phyloP scores from a whole-genome alignment of 2,888 invertebrate species.

The Phymatocera aterrima region DNA sequence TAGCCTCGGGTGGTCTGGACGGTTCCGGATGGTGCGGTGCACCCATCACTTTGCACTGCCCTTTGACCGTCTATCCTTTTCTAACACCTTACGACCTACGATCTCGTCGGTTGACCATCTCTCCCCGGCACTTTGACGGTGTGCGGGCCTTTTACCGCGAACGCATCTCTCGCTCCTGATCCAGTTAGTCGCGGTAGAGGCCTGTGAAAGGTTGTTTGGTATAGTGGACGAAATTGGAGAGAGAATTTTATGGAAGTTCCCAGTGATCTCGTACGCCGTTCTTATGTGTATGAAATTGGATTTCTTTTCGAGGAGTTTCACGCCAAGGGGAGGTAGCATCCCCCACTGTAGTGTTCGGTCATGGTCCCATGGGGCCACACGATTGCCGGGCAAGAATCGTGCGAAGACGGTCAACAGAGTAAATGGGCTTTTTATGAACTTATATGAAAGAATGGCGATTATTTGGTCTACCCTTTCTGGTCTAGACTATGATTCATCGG shows the following conservation, averaged over 20 bases:
- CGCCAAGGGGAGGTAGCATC: neutral
- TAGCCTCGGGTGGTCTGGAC: neutral
- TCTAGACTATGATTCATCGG: conserved; percentile 10
- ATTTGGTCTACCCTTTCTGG: neutral
- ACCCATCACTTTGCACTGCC: conserved; percentile 24
- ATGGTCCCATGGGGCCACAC: neutral
- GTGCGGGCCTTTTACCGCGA: conserved; percentile 29
- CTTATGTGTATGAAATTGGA: conserved; percentile 14
- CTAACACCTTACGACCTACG: conserved; percentile 8
- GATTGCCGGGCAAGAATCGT: neutral
- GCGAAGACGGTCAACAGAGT: neutral
- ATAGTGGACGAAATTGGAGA: conserved; percentile 17
- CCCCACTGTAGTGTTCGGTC: neutral
- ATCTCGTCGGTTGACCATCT: neutral
- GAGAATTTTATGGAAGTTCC: neutral
- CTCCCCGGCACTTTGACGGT: conserved; percentile 20
- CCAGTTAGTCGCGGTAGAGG: conserved; percentile 1
- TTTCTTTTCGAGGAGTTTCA: neutral
- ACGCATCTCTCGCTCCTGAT: conserved; percentile 27
- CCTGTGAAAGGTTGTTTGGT: conserved; percentile 17
- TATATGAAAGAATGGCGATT: conserved; percentile 8
- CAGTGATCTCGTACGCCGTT: neutral
- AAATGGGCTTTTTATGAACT: conserved; percentile 21
- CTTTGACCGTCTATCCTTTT: conserved; percentile 35
- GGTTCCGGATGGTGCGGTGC: conserved; percentile 18